Conservation (phyloP, 2,888 invertebrate genomes). For the Rotaria magnacalcarata region DNA sequence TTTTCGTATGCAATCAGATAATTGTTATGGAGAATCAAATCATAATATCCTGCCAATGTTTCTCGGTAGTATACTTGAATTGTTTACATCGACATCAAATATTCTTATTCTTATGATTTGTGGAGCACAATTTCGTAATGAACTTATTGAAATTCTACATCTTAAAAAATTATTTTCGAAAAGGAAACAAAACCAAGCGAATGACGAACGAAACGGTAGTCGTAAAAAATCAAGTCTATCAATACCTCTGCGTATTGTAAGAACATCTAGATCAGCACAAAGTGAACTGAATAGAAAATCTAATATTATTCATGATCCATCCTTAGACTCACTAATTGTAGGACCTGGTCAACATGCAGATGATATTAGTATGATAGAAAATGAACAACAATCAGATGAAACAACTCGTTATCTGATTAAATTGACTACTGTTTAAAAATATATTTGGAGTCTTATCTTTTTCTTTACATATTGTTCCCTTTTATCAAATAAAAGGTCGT, state of each 20-base stretch:
- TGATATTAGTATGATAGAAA: constrained; percentile 1
- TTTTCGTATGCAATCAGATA: constrained; percentile 15
- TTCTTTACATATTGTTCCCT: background rate
- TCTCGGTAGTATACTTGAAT: constrained; percentile 13
- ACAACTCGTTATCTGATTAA: background rate
- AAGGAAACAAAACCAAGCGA: background rate
- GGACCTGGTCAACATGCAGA: background rate
- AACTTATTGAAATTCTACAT: constrained; percentile 18
- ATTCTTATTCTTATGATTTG: background rate
- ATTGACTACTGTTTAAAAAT: background rate
- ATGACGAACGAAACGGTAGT: background rate
- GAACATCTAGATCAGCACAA: background rate
- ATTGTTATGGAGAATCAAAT: background rate
- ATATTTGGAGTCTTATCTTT: background rate
- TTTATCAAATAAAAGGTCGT: background rate
- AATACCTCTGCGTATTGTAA: background rate
- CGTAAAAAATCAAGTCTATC: background rate
- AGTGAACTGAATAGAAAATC: background rate
- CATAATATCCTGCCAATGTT: background rate
- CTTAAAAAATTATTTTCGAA: background rate
- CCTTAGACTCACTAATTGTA: background rate
- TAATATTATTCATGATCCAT: background rate
- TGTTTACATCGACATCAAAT: constrained; percentile 26
- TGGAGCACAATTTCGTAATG: constrained; percentile 26
- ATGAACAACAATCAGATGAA: background rate